Base-by-base conservation (phyloP, 2,113 vertebrate genomes). In the Xiphias gladius region DNA sequence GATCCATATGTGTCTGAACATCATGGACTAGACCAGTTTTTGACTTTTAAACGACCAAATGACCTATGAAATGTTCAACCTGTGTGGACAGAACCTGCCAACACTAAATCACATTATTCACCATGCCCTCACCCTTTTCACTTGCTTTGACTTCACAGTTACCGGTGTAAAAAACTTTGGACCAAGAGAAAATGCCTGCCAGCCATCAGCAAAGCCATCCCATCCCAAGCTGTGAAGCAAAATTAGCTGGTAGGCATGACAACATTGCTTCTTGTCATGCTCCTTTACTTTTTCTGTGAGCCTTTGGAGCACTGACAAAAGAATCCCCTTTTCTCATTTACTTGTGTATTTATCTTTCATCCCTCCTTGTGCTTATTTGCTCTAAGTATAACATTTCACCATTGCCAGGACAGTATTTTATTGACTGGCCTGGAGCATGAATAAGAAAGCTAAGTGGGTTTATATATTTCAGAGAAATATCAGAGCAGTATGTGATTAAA, bases 211-310 rank as follows among this genome's bases (percentile, higher is more conserved):
- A 12, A 85, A 78, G 65, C 76, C 73, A 54, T 70, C 76, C 19
- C 55, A 50, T 67, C 32, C 80, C 37, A 86, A 85, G 35, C 82
- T 85, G 83, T 89, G 76, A 83, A 74, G 57, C 75, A 83, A 86
- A 41, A 84, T 57, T 19, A 79, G 82, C 87, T 81, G 75, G 86
- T 75, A 66, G 78, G 73, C 30, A 64, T n/a, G 65, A 71, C 54
- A 76, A 82, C 78, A 46, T 86, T 73, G 79, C 73, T 85, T 72
- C 69, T 73, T 89, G 73, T 70, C 19, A 4, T 7, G 24, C 37
- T 66, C 64, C 55, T 35, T 77, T 20, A 1, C 39, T 70, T 37
- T 30, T 48, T 35, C 24, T 20, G 17, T 35, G 22, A 30, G 66
- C 81, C 59, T 57, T 66, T 62, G 41, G 37, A 52, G 57, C 19